A percentile compares a stretch with the other conserved stretches of the same genome.
phyloP scores from a whole-genome alignment of 2,888 invertebrate genomes.

The Himalopsyche kuldschensis region DNA sequence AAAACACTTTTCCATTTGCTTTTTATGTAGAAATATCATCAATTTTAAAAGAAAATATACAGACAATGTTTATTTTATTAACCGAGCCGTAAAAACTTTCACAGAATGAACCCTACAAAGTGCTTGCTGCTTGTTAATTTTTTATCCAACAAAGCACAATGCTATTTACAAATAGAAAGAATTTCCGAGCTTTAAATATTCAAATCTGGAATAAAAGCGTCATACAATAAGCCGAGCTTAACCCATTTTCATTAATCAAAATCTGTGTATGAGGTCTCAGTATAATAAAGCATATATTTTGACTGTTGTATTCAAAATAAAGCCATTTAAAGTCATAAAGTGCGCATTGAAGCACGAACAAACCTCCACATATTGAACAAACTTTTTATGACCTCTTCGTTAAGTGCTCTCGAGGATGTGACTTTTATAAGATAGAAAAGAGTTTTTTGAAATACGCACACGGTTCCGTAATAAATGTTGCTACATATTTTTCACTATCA shows the following conservation, averaged over 20 bases:
- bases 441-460: no score
- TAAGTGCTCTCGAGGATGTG: background rate
- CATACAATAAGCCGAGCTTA: background rate
- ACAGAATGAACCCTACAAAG: background rate
- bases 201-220: background rate
- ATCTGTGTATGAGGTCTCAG: background rate
- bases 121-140: background rate
- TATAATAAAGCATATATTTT: conserved; percentile 1
- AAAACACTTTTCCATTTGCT: no score
- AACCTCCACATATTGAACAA: background rate
- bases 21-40: no score
- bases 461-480: no score
- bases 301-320: conserved; percentile 15
- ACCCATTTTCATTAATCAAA: conserved; percentile 9
- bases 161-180: background rate
- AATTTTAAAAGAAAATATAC: no score
- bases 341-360: conserved; percentile 7
- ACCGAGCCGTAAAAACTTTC: background rate
- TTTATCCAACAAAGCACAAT: background rate
- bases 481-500: no score
- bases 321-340: conserved; percentile 24
- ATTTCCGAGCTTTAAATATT: background rate
- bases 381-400: background rate
- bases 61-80: background rate
- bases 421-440: no score